Evolutionary conservation across 2,888 invertebrate species (phyloP), one percentile per base, ranked within the genome.

Genomic region (Ectobius pallidus): DNA sequence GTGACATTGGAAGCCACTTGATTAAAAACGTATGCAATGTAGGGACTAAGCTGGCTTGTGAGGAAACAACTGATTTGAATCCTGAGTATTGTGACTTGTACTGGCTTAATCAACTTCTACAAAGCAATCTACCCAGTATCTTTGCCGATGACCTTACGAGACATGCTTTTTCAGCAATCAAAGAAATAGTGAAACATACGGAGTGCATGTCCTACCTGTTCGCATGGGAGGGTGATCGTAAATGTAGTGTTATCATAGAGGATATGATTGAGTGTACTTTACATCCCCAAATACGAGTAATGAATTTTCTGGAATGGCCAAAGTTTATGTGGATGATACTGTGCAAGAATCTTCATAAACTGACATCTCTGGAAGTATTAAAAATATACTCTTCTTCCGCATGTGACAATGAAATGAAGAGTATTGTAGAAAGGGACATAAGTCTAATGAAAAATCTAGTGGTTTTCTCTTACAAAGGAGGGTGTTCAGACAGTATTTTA

Each of bases 161-260:
- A 1, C n/a, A 25, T 1, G 58, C 14, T 1, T 27, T 58, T 20
- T 27, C 0, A 25, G 58, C 58, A 9, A 58, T 58, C 14, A 16
- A 22, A 2, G 22, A 58, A 1, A 27, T 58, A 14, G 58, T 58
- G 0, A 58, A 27, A 22, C 7, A 27, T 0, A 58, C 58, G 2
- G 30, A 58, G n/a, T 58, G 58, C 22, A 58, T 58, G 58, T 58
- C 58, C 0, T 58, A 14, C 16, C 27, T 58, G 22, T 58, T 58
- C 16, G 25, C 58, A 1, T 58, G 58, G 58, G 27, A 58, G n/a
- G 58, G 58, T 7, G 27, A 58, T 27, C 58, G 25, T 1, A 20
- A 58, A 11, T 58, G 58, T 27, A 27, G 9, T 1, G 14, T 14
- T 4, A 58, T 58, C 1, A 2, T 58, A 20, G 30, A 58, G 58